Evolutionary conservation across 1,140 invertebrate genomes (phyloP).

Genomic region (Meloidogyne floridensis): DNA sequence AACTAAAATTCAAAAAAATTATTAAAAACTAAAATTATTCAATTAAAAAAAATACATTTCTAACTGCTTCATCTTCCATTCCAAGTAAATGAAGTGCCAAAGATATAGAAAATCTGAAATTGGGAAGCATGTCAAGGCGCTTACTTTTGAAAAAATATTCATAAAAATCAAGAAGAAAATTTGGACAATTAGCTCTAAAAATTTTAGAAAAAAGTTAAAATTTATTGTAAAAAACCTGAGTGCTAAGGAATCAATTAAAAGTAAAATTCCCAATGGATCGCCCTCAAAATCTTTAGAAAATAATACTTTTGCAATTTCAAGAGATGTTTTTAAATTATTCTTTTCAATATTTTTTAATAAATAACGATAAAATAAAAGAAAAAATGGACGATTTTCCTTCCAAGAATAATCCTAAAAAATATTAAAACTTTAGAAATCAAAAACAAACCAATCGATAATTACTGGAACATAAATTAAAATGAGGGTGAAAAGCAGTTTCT

Average conservation of each 20-base stretch:
- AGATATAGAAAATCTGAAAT: constrained; percentile 46
- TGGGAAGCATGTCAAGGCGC: constrained; percentile 53
- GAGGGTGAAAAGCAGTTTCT: constrained; percentile 40
- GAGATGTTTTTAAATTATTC: constrained; percentile 43
- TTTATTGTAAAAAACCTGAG: constrained; percentile 21
- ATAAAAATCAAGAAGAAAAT: constrained; percentile 27
- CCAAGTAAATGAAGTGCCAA: constrained; percentile 44
- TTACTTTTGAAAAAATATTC: constrained; percentile 36
- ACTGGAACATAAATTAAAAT: constrained; percentile 43
- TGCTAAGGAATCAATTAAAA: constrained; percentile 51
- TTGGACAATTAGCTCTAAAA: constrained; percentile 22
- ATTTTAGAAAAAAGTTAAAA: not conserved
- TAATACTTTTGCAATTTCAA: constrained; percentile 51
- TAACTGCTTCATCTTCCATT: constrained; percentile 13
- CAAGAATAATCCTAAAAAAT: constrained; percentile 36
- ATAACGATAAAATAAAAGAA: constrained; percentile 38
- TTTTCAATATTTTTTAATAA: constrained; percentile 39
- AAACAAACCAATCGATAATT: constrained; percentile 36
- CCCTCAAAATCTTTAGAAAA: constrained; percentile 42
- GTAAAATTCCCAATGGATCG: constrained; percentile 46
- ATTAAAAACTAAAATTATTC: not conserved
- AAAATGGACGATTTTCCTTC: constrained; percentile 48
- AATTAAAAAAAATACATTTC: constrained; percentile 27
- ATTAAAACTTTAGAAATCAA: not conserved
- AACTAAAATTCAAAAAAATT: constrained; percentile 14